Conservation (phyloP, 2,888 invertebrate genomes). For the Lithophane socia region DNA sequence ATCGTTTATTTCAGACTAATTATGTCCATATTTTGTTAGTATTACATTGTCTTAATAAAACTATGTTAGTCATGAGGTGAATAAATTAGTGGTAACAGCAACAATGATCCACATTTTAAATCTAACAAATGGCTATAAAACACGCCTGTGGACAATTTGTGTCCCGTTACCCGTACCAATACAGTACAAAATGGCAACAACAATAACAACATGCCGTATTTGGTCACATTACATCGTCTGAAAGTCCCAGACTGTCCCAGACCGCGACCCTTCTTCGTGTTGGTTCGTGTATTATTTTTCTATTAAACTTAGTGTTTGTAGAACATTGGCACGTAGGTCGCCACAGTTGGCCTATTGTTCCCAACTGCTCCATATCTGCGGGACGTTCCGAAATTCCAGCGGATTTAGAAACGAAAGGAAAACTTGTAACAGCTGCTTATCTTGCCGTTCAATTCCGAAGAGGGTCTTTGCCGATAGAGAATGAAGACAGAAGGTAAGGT, state of each 20-base stretch:
- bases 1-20: too few species aligned
- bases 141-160: not conserved
- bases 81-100: too few species aligned
- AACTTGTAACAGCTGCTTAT: constrained; percentile 64
- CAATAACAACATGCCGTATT: constrained; percentile 14
- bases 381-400: constrained; percentile 42
- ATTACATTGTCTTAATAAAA: too few species aligned
- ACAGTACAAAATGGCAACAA: constrained; percentile 2
- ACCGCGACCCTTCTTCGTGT: constrained; percentile 47
- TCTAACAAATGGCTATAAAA: not conserved
- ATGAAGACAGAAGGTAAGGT: constrained; percentile 40
- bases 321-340: constrained; percentile 57
- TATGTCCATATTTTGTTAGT: too few species aligned
- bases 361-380: constrained; percentile 51
- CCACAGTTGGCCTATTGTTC: constrained; percentile 52
- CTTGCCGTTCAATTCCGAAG: constrained; percentile 47
- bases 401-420: constrained; percentile 58
- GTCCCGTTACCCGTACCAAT: not conserved
- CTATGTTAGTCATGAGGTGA: too few species aligned
- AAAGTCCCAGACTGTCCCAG: not conserved
- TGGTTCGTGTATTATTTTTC: constrained; percentile 55
- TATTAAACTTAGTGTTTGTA: constrained; percentile 50
- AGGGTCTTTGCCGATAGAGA: constrained; percentile 33
- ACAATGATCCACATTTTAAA: not conserved
- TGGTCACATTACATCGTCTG: constrained; percentile 13